These are phyloP conservation scores for Drosophila trichaetosa DNA, from an alignment of 2,888 invertebrate genomes.

Conservation along the genomic window DNA sequence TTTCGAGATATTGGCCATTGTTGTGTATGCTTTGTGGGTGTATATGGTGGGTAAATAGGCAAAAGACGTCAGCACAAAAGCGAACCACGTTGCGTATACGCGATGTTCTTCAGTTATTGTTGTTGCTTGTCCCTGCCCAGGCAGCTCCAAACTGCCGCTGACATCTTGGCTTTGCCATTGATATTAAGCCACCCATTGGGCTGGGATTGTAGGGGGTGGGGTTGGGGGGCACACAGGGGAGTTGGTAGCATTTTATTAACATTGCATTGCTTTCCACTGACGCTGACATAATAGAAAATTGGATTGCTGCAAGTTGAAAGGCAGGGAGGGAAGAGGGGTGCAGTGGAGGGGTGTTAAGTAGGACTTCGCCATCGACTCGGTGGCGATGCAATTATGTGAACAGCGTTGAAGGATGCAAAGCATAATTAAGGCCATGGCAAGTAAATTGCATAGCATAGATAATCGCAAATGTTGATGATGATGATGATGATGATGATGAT, in stretches of 20 bases:
- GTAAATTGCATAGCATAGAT: slow-evolving; percentile 47
- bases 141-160: slow-evolving; percentile 49
- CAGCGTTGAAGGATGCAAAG: slow-evolving; percentile 67
- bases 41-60: slow-evolving; percentile 53
- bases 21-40: slow-evolving; percentile 37
- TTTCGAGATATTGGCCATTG: slow-evolving; percentile 60
- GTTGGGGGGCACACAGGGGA: too few species aligned
- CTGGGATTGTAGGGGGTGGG: too few species aligned
- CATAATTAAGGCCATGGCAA: slow-evolving; percentile 69
- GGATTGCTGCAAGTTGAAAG: slow-evolving; percentile 64
- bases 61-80: slow-evolving; percentile 68
- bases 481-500: slow-evolving; percentile 7
- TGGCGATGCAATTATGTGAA: slow-evolving; percentile 72
- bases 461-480: slow-evolving; percentile 17
- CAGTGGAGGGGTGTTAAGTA: not conserved
- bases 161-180: slow-evolving; percentile 61
- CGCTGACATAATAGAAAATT: slow-evolving; percentile 77
- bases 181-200: slow-evolving; percentile 34
- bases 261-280: slow-evolving; percentile 73
- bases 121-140: not conserved
- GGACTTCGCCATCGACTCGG: not conserved
- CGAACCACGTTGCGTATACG: slow-evolving; percentile 76
- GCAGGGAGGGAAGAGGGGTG: not conserved
- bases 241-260: slow-evolving; percentile 66
- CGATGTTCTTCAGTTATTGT: slow-evolving; percentile 11